Conservation (phyloP, 1,140 invertebrate species). For the Orius insidiosus region DNA sequence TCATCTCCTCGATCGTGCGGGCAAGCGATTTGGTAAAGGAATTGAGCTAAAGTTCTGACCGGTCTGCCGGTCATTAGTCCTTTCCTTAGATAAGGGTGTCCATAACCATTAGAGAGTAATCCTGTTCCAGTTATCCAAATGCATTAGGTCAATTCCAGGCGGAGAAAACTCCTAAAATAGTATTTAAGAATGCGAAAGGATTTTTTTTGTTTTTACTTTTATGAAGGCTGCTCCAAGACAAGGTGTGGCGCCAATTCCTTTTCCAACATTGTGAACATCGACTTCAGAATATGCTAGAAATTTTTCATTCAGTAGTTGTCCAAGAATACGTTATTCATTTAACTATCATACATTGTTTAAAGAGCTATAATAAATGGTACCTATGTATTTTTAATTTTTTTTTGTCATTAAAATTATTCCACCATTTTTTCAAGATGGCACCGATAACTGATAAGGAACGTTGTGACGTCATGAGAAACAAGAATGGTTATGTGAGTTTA, state of each 20-base stretch:
- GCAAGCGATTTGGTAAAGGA: conserved; percentile 33
- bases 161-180: conserved; percentile 11
- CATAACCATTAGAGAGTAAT: conserved; percentile 38
- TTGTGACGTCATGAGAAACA: too few species aligned
- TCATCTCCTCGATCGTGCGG: conserved; percentile 13
- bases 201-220: conserved; percentile 13
- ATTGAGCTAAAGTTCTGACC: conserved; percentile 61
- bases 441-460: too few species aligned
- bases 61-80: conserved; percentile 61
- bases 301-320: neutral
- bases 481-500: too few species aligned
- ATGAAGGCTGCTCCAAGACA: conserved; percentile 39
- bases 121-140: conserved; percentile 29
- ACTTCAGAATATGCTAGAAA: conserved; percentile 27
- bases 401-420: neutral
- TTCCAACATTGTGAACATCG: conserved; percentile 34
- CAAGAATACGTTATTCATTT: neutral
- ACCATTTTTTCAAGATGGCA: neutral
- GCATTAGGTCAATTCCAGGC: neutral
- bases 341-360: neutral
- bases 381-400: neutral
- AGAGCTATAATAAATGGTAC: neutral
- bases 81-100: conserved; percentile 39
- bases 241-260: conserved; percentile 26
- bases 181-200: neutral